These are phyloP conservation scores for Agriopis aurantiaria DNA, from an alignment of 2,888 invertebrate species.

Conservation along the genomic window DNA sequence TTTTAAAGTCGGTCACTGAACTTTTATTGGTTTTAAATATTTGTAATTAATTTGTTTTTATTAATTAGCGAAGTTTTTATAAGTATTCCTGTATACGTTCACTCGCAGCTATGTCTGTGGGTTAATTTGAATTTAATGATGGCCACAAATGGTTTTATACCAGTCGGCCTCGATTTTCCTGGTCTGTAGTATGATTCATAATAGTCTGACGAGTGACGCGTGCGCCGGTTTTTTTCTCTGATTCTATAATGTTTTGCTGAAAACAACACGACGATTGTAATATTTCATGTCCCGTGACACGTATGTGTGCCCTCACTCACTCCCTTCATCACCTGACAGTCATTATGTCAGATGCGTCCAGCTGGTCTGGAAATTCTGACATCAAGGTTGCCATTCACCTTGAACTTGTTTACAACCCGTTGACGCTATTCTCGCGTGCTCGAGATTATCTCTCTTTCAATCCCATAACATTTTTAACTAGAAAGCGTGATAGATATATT, in stretches of 20 bases:
- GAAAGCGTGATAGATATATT: too few relatives aligned
- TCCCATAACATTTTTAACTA: too few relatives aligned
- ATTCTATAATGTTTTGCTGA: not conserved
- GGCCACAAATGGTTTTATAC: not conserved
- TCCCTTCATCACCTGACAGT: not conserved
- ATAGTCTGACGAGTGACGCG: not conserved
- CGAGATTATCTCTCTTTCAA: too few relatives aligned
- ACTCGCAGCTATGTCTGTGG: not conserved
- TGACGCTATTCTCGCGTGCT: too few relatives aligned
- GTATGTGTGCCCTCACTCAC: not conserved
- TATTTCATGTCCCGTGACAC: not conserved
- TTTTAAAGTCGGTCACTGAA: not conserved
- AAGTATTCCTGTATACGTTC: not conserved
- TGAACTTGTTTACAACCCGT: too few relatives aligned
- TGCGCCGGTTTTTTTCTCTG: not conserved
- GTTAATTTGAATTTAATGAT: not conserved
- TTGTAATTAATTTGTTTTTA: not conserved
- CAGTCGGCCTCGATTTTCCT: not conserved
- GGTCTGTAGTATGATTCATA: not conserved
- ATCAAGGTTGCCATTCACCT: not conserved
- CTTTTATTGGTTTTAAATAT: not conserved
- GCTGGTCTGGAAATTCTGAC: not conserved
- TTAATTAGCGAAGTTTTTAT: not conserved
- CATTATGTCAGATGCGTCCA: not conserved
- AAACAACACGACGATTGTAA: not conserved